phyloP scores from a whole-genome alignment of 2,113 vertebrate genomes.

The Platysternon megacephalum region DNA sequence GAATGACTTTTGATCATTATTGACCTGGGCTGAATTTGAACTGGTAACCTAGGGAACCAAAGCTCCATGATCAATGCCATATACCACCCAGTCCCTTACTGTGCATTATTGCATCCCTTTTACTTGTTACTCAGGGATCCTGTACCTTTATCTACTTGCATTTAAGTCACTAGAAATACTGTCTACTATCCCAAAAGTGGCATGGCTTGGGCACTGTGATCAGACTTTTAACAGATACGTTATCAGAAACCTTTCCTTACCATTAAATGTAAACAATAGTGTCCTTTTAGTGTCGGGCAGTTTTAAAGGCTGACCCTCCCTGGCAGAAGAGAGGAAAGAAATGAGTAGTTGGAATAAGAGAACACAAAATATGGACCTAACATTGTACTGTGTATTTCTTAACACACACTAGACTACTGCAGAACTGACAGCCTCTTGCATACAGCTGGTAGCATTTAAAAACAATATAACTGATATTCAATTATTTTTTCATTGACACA shows the following conservation, averaged over 20 bases:
- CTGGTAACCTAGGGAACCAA: background rate
- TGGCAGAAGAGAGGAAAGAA: constrained; percentile 73
- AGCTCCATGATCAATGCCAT: rapidly evolving
- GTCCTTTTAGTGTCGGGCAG: constrained; percentile 98
- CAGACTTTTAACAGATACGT: background rate
- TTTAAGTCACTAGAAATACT: background rate
- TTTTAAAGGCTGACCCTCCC: constrained; percentile 98
- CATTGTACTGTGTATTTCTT: no score
- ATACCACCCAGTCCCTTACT: background rate
- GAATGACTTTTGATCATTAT: background rate
- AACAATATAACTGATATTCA: background rate
- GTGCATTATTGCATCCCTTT: background rate
- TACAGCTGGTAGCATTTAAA: background rate
- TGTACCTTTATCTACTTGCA: background rate
- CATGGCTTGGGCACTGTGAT: background rate
- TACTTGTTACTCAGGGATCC: background rate
- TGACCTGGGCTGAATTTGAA: background rate
- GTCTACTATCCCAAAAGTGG: background rate
- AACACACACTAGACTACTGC: rapidly evolving
- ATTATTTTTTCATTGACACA: background rate
- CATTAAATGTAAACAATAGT: constrained; percentile 99
- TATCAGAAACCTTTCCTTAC: constrained; percentile 74
- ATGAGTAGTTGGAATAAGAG: constrained; percentile 9
- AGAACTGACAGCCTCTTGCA: background rate
- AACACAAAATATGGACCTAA: background rate